Conservation (phyloP, 2,113 vertebrate genomes). For the Haplotaxodon microlepis region DNA sequence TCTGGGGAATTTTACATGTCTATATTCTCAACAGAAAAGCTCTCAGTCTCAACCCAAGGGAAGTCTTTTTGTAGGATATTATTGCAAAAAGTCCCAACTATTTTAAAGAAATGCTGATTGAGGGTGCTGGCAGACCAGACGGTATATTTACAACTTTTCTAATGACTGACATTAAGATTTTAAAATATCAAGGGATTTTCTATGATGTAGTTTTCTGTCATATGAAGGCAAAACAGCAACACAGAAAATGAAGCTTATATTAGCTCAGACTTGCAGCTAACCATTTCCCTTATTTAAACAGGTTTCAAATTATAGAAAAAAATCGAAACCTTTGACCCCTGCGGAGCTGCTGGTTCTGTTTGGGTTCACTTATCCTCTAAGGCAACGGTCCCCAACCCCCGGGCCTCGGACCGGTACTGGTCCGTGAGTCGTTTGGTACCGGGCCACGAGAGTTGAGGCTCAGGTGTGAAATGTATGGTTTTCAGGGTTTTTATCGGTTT, state of each 20-base stretch:
- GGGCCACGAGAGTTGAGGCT: too few relatives aligned
- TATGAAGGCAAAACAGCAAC: not conserved
- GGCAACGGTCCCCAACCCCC: too few relatives aligned
- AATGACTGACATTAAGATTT: not conserved
- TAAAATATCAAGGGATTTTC: not conserved
- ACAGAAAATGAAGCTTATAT: not conserved
- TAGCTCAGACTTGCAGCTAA: not conserved
- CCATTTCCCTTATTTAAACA: not conserved
- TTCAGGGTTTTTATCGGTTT: too few relatives aligned
- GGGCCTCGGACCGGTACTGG: too few relatives aligned
- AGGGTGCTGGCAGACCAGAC: not conserved
- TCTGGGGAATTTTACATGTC: constrained; percentile 3
- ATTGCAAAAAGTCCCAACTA: not conserved
- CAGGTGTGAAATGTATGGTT: too few relatives aligned
- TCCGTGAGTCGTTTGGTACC: too few relatives aligned
- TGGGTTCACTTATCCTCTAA: not conserved
- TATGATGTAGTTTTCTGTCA: not conserved
- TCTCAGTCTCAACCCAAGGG: not conserved
- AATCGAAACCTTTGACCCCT: not conserved
- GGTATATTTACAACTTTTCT: not conserved
- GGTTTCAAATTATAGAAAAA: not conserved
- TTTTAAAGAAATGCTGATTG: constrained; percentile 1
- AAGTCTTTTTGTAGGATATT: not conserved
- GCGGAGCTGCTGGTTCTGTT: not conserved
- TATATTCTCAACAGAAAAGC: constrained; percentile 35